phyloP scores from a whole-genome alignment of 2,797 vertebrate genomes.

The Onychomys leucogaster region DNA sequence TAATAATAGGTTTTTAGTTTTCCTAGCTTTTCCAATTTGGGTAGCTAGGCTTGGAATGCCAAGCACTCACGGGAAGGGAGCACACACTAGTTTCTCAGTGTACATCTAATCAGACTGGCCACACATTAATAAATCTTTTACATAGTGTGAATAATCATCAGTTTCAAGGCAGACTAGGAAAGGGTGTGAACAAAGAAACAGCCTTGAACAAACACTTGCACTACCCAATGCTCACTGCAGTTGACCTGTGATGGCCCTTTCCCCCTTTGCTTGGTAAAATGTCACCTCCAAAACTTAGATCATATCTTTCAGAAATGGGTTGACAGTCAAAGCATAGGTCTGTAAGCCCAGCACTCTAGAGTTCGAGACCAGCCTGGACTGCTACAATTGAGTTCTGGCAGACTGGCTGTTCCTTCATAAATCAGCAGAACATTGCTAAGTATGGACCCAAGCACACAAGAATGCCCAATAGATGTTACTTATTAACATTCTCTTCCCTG shows the following conservation, averaged over 20 bases:
- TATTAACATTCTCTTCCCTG: not conserved
- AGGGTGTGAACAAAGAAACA: not conserved
- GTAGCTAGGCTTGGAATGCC: slow-evolving; percentile 71
- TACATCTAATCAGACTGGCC: slow-evolving; percentile 24
- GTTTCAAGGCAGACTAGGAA: not conserved
- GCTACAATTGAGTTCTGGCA: not conserved
- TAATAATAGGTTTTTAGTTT: slow-evolving; percentile 38
- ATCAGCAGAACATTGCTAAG: not conserved
- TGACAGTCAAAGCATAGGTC: not conserved
- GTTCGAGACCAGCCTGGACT: not conserved
- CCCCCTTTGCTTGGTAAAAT: not conserved
- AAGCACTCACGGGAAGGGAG: not conserved
- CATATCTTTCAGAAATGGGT: not conserved
- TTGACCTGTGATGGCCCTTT: not conserved
- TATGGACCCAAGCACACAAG: not conserved
- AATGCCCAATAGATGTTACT: not conserved
- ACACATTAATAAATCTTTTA: slow-evolving; percentile 41
- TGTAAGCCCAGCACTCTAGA: not conserved
- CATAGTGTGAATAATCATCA: slow-evolving; percentile 25
- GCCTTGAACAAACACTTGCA: not conserved
- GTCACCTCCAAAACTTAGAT: not conserved
- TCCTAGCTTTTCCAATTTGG: slow-evolving; percentile 63
- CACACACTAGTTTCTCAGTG: slow-evolving; percentile 47
- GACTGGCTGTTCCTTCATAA: not conserved
- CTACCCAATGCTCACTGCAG: not conserved